Evolutionary conservation across 2,888 invertebrate species (phyloP).

Genomic region (Pseudoips prasinana): DNA sequence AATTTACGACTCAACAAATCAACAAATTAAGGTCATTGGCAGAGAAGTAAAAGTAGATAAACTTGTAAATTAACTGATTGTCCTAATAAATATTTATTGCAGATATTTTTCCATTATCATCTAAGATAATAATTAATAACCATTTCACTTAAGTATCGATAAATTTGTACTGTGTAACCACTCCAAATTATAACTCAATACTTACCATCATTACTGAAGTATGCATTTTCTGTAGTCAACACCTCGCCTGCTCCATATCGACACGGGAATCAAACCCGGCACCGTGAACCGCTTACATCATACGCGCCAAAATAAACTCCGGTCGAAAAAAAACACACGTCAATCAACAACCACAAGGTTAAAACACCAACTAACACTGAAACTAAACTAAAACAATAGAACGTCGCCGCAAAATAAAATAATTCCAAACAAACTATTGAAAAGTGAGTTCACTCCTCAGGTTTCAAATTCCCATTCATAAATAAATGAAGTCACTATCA

Average conservation of each 20-base stretch:
- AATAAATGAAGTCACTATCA: constrained; percentile 45
- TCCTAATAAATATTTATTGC: constrained; percentile 2
- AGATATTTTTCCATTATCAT: constrained; percentile 3
- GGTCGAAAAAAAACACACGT: constrained; percentile 62
- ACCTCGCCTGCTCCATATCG: constrained; percentile 46
- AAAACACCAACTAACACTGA: constrained; percentile 58
- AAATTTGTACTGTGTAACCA: not conserved
- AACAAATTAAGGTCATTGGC: constrained; percentile 7
- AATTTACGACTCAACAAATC: too few relatives aligned
- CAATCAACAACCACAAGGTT: constrained; percentile 76
- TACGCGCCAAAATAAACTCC: constrained; percentile 70
- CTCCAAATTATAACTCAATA: constrained; percentile 8
- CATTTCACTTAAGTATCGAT: too few relatives aligned
- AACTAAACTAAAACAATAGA: constrained; percentile 45
- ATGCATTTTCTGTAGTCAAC: constrained; percentile 60
- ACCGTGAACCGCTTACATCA: constrained; percentile 67
- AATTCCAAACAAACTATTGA: constrained; percentile 15
- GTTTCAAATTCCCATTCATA: constrained; percentile 26
- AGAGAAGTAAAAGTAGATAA: constrained; percentile 1
- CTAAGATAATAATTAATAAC: not conserved
- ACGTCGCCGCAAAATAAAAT: constrained; percentile 13
- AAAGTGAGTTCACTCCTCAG: constrained; percentile 14
- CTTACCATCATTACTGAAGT: constrained; percentile 79
- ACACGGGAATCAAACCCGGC: constrained; percentile 65
- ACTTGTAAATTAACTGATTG: constrained; percentile 1